A percentile compares a stretch with the other conserved stretches of the same genome.
These are phyloP conservation scores for Nothoprocta pentlandii DNA, from an alignment of 2,113 vertebrate genomes.

Conservation along the genomic window DNA sequence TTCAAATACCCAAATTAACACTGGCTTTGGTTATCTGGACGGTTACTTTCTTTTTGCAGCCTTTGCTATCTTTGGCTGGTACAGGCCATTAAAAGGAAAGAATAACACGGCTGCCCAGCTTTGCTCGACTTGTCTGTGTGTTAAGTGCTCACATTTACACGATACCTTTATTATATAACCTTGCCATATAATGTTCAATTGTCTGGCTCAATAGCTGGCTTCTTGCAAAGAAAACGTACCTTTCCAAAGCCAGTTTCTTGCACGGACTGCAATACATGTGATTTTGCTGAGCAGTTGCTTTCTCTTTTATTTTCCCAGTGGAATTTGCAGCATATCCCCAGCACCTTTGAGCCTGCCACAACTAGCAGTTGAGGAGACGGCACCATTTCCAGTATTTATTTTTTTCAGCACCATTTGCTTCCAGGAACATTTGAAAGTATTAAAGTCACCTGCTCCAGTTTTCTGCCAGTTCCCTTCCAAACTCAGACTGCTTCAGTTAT, in stretches of 20 bases:
- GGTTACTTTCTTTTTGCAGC: not conserved
- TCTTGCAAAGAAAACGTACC: not conserved
- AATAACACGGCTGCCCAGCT: not conserved
- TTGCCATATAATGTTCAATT: accelerated
- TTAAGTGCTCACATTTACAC: not conserved
- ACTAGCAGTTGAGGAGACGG: not conserved
- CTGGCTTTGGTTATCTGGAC: accelerated
- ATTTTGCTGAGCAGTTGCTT: not conserved
- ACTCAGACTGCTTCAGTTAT: conserved; percentile 7
- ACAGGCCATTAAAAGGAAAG: not conserved
- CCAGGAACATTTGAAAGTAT: conserved; percentile 60
- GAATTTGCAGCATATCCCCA: not conserved
- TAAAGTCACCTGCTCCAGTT: conserved; percentile 31
- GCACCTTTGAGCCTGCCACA: not conserved
- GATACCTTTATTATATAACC: not conserved
- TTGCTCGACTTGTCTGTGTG: not conserved
- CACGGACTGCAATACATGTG: not conserved
- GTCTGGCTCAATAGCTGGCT: not conserved
- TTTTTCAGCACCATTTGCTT: not conserved
- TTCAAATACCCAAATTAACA: not conserved
- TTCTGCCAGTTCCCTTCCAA: conserved; percentile 30
- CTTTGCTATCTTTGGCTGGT: conserved; percentile 19
- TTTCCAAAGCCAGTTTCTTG: not conserved
- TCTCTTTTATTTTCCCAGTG: not conserved
- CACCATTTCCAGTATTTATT: not conserved